Conservation (phyloP, 1,140 invertebrate genomes). For the Drosophila aff. region DNA sequence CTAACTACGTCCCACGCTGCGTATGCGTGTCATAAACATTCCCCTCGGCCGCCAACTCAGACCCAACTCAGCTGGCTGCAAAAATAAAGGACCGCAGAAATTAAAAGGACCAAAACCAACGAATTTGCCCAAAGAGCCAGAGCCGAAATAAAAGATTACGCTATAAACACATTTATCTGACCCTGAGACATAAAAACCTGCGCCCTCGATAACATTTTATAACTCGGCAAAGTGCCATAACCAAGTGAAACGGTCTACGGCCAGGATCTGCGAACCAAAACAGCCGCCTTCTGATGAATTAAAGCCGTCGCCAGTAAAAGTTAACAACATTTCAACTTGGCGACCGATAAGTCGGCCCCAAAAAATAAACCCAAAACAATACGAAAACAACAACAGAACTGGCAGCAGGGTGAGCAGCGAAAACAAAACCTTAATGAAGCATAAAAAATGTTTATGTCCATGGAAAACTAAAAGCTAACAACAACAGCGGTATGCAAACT, state of each 20-base stretch:
- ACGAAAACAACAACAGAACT: constrained; percentile 23
- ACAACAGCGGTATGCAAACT: constrained; percentile 53
- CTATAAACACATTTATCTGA: constrained; percentile 83
- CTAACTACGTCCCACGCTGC: constrained; percentile 54
- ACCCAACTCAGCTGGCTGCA: constrained; percentile 10
- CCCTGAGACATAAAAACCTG: constrained; percentile 78
- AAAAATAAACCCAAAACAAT: constrained; percentile 20
- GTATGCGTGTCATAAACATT: constrained; percentile 73
- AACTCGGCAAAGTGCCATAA: constrained; percentile 74
- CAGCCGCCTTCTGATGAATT: constrained; percentile 65
- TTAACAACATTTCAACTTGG: constrained; percentile 54
- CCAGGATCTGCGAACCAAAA: constrained; percentile 6
- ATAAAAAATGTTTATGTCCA: constrained; percentile 69
- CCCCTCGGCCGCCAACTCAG: constrained; percentile 14
- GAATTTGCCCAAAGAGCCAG: constrained; percentile 48
- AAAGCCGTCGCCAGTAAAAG: constrained; percentile 73
- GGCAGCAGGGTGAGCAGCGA: constrained; percentile 13
- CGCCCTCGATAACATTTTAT: constrained; percentile 80
- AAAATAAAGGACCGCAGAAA: constrained; percentile 68
- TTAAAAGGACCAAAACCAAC: constrained; percentile 56
- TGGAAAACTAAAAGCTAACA: constrained; percentile 60
- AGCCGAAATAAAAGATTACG: constrained; percentile 58
- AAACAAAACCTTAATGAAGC: constrained; percentile 57
- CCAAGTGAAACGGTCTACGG: constrained; percentile 27
- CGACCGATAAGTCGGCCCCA: constrained; percentile 47